Evolutionary conservation across 2,113 vertebrate species (phyloP), one percentile per base, ranked within the genome.

Genomic region (Chaenogobius annularis): DNA sequence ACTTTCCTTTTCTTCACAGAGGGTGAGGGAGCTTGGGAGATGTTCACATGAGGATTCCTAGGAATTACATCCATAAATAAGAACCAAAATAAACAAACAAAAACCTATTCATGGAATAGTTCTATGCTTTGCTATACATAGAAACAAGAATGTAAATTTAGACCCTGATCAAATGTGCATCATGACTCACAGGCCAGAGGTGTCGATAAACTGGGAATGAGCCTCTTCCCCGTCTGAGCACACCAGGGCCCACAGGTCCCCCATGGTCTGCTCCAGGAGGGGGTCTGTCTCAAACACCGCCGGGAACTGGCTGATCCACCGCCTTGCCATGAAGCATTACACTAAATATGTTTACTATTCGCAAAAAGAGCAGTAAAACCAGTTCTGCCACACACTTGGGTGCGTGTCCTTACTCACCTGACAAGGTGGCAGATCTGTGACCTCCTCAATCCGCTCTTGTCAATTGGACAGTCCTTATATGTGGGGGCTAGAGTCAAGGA

Each of bases 1-100:
- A 97, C 95, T 83, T 97, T 97, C 77, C 96, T 89, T 83, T 97
- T 97, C 85, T 97, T 97, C 83, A 95, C 93, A 6, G 92, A 92
- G 59, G 93, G 90, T 0, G 96, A 95, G 0, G 94, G 95, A 7
- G 89, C 92, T 66, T 90, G 89, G n/a, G 81, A 89, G 22, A 88
- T 65, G 81, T 88, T 90, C 58, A 43, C 73, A 63, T 90, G 77
- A 74, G 88, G 80, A 79, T 70, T 91, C 73, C 93, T 93, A 74
- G 73, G 74, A 72, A 75, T 69, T 40, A 64, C 64, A 64, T 23
- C 54, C 40, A 69, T 61, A 50, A 15, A 31, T 69, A 19, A 7
- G 44, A 75, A 44, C 66, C 26, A 31, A 31, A 46, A 63, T 7
- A 48, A 50, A 54, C 7, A 54, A 70, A 75, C 44, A 65, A 55